Base-by-base conservation (phyloP, 2,888 invertebrate genomes). In the Ormyrus nitidulus region DNA sequence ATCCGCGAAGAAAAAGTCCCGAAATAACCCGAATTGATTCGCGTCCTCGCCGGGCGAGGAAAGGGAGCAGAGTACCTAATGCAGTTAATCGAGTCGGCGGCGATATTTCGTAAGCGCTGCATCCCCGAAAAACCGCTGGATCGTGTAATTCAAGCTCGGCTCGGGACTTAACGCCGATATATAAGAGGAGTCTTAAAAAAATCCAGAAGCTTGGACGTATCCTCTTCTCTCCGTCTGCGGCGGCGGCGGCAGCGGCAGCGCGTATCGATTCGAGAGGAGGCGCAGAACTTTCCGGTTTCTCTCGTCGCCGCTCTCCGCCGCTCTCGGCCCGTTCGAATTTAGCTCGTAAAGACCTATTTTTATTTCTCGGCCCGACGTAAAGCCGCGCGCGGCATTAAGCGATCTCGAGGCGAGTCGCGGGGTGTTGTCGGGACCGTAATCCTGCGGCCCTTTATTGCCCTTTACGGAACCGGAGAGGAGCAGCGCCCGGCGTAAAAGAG, bases 301-400 rank as follows among this genome's bases (percentile, higher is more conserved):
- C 56, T 54, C 53, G 19, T 13, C 11, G n/a, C 71, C 48, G 54
- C 73, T 64, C 62, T 64, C 53, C 11, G n/a, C 71, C 48, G 54
- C 73, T 64, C 62, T 64, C 53, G 11, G 53, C 53, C 34, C 72
- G 64, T 72, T 81, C 81, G 77, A 83, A 81, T 81, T 77, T 81
- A 81, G 79, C 77, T 83, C 79, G 79, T 83, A 83, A 83, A 83
- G 77, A 73, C 65, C 69, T 80, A 80, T 80, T 82, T 82, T 82
- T 82, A 82, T 80, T 80, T 82, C 72, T 58, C 75, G 54, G 56
- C 49, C 51, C 49, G 77, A 70, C 76, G 77, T 77, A 79, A 79
- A 76, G 68, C 62, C 62, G n/a, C 70, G 44, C 48, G n/a, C 11
- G 54, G 77, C 69, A 77, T 80, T 80, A 80, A 77, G 70, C 81